Percentiles rank a stretch among this genome's conserved stretches.
Conservation (phyloP, 1,140 invertebrate genomes). For the Listronotus oregonensis region DNA sequence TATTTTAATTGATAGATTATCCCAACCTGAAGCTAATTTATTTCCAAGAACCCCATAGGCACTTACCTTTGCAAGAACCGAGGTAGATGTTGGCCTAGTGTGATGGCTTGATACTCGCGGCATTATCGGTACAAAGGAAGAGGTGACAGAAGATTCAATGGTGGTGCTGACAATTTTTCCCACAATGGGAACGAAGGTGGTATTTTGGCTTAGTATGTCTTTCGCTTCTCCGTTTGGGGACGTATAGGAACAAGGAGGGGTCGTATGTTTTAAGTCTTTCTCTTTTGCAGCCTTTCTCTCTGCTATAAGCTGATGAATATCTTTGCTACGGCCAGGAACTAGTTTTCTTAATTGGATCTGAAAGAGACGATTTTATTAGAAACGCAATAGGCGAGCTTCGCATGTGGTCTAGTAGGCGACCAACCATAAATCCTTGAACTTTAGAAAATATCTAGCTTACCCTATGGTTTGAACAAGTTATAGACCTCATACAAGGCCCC, state of each 20-base stretch:
- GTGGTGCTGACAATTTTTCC: conserved; percentile 30
- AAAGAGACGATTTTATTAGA: conserved; percentile 2
- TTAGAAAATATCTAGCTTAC: too few species aligned
- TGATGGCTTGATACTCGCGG: conserved; percentile 26
- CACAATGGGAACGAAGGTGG: conserved; percentile 37
- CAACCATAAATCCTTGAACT: too few species aligned
- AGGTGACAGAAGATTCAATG: conserved; percentile 22
- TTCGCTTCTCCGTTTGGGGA: conserved; percentile 41
- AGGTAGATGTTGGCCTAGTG: conserved; percentile 33
- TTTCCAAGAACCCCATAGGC: too few species aligned
- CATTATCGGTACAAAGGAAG: conserved; percentile 33
- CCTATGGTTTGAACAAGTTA: conserved; percentile 50
- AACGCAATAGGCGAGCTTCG: too few species aligned
- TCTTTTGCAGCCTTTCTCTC: conserved; percentile 45
- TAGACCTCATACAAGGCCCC: conserved; percentile 46
- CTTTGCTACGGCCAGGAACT: conserved; percentile 44
- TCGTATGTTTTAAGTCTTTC: conserved; percentile 38
- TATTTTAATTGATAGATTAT: too few species aligned
- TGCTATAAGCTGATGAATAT: conserved; percentile 45
- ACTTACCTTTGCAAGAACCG: conserved; percentile 32
- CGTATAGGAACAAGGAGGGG: conserved; percentile 29
- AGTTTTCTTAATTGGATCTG: conserved; percentile 45
- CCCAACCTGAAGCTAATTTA: too few species aligned
- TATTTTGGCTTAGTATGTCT: conserved; percentile 29
- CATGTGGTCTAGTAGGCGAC: background rate